phyloP scores from a whole-genome alignment of 2,797 vertebrate genomes.

The Enteromius anoplus region DNA sequence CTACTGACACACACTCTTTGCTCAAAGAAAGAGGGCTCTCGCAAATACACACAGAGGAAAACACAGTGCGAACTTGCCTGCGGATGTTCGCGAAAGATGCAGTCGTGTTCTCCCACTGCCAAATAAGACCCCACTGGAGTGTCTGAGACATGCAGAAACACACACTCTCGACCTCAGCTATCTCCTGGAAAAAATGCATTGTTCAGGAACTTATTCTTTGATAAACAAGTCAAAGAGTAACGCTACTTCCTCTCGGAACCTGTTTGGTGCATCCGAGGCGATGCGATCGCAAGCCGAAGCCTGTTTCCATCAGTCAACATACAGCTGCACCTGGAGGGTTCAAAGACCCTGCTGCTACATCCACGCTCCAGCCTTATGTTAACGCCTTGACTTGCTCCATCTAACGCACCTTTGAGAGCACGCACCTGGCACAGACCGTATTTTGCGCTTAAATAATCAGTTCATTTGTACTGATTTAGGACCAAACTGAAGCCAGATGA shows the following conservation, averaged over 20 bases:
- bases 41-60: conserved; percentile 60
- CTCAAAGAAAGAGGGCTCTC: conserved; percentile 52
- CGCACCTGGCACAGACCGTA: conserved; percentile 75
- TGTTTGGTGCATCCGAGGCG: conserved; percentile 59
- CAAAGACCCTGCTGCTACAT: conserved; percentile 67
- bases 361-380: conserved; percentile 59
- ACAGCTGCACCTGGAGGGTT: conserved; percentile 70
- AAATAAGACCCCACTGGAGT: conserved; percentile 61
- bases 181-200: conserved; percentile 37
- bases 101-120: conserved; percentile 55
- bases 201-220: conserved; percentile 53
- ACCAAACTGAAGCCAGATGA: conserved; percentile 66
- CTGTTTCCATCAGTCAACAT: conserved; percentile 59
- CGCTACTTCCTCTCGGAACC: conserved; percentile 38
- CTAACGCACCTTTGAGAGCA: conserved; percentile 69
- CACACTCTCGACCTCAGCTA: conserved; percentile 34
- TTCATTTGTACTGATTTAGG: conserved; percentile 74
- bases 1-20: conserved; percentile 53
- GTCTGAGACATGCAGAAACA: conserved; percentile 48
- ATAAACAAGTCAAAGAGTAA: conserved; percentile 63
- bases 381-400: conserved; percentile 66
- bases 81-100: conserved; percentile 59
- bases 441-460: conserved; percentile 72
- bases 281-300: conserved; percentile 44
- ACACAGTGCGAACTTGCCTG: conserved; percentile 56